Evolutionary conservation across 2,113 vertebrate species (phyloP).

Genomic region (Notarius lentiginosus): DNA sequence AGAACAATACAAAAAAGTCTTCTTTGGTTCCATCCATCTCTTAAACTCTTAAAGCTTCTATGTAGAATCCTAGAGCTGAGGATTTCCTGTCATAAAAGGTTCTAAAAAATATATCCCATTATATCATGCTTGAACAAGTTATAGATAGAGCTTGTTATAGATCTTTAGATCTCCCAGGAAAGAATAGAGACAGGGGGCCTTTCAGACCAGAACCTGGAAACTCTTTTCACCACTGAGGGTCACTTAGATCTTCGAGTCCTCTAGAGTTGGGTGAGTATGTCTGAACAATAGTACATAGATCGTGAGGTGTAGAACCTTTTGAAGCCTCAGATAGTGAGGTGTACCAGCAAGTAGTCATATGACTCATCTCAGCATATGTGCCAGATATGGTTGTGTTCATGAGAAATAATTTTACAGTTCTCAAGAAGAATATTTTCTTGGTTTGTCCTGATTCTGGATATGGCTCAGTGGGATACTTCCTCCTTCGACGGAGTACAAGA

Average conservation of each 20-base stretch:
- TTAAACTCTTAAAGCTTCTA: background rate
- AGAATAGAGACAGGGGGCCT: background rate
- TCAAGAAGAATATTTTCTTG: background rate
- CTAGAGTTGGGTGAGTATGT: background rate
- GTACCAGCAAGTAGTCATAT: background rate
- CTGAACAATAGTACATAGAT: background rate
- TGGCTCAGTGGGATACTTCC: background rate
- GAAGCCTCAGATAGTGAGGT: background rate
- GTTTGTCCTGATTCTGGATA: conserved; percentile 27
- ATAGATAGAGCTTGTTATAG: background rate
- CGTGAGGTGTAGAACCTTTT: background rate
- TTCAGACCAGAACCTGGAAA: background rate
- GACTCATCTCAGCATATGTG: background rate
- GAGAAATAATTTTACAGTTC: background rate
- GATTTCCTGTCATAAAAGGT: background rate
- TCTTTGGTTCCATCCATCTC: background rate
- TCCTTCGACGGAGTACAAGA: background rate
- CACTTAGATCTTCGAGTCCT: background rate
- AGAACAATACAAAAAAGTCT: background rate
- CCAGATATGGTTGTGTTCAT: background rate
- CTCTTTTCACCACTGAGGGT: background rate
- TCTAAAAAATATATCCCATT: background rate
- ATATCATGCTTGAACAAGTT: background rate
- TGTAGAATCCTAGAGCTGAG: background rate
- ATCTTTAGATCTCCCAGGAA: background rate